Base-by-base conservation (phyloP, 2,888 invertebrate genomes). In the Orthosia gothica region DNA sequence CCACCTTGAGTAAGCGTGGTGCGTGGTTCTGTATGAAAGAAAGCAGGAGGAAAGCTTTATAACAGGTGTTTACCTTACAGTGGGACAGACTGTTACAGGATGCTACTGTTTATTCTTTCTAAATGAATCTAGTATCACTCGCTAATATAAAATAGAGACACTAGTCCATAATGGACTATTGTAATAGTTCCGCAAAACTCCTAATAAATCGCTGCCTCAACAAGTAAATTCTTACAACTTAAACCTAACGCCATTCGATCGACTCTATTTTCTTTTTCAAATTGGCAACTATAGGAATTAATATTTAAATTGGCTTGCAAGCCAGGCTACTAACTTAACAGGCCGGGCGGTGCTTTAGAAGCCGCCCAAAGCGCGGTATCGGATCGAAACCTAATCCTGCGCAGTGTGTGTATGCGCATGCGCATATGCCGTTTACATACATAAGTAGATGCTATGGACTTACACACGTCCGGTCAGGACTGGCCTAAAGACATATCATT, bases 371-470 rank as follows among this genome's bases (percentile, higher is more conserved):
- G 52, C 58, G 47, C 54, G 71, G 57, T 75, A 59, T 74, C 70
- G 55, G 57, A 61, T 63, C 69, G 71, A 32, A 77, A 74, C 81
- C 54, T 64, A 81, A 84, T 76, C 72, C 70, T 69, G 52, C 15
- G 55, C 45, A 9, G 50, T 55, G 61, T 15, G 12, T 23, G n/a
- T 5, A 62, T 72, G 81, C 63, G 77, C 75, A 62, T 64, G 76
- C 78, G 84, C 75, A 71, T 79, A 81, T 20, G 75, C 67, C 50
- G 76, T 86, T 77, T 84, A 82, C 84, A 86, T 86, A 79, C 71
- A 77, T 79, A 77, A 76, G 54, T 67, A 59, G 55, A 18, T 57
- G 59, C 72, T 65, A 61, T 70, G 61, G n/a, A 58, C 23, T 57
- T 59, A 49, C 79, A 66, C 55, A 45, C 61, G 69, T 66, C 68